phyloP scores from a whole-genome alignment of 2,888 invertebrate genomes.

The Agrotis ipsilon region DNA sequence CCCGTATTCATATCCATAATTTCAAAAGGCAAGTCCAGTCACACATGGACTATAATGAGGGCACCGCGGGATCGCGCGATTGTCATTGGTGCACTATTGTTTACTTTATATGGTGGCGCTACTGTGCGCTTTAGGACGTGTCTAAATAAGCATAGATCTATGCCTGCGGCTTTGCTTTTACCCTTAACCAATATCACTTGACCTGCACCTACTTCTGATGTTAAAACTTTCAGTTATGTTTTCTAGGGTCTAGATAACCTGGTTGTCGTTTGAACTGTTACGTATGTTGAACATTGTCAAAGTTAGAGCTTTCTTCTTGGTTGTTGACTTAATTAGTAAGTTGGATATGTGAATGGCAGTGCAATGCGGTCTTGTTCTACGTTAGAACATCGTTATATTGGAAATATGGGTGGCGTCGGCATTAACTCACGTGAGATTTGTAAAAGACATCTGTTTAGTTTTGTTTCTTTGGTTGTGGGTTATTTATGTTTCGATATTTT shows the following conservation, averaged over 20 bases:
- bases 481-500: conserved; percentile 60
- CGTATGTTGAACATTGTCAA: conserved; percentile 90
- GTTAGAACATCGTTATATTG: conserved; percentile 88
- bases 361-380: conserved; percentile 83
- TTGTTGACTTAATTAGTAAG: conserved; percentile 90
- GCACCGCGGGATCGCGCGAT: conserved; percentile 79
- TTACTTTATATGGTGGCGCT: conserved; percentile 89
- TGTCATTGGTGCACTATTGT: conserved; percentile 89
- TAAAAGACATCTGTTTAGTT: conserved; percentile 71
- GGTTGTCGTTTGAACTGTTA: conserved; percentile 80
- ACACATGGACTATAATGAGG: conserved; percentile 87
- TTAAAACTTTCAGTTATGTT: conserved; percentile 35
- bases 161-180: conserved; percentile 86
- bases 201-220: conserved; percentile 56
- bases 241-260: conserved; percentile 70
- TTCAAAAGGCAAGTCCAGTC: conserved; percentile 70
- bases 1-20: conserved; percentile 71
- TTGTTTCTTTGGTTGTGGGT: conserved; percentile 62
- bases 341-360: conserved; percentile 91
- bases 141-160: conserved; percentile 90
- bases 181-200: conserved; percentile 71
- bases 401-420: conserved; percentile 85
- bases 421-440: conserved; percentile 72
- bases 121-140: conserved; percentile 86
- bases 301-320: conserved; percentile 89